Percentiles rank a stretch among this genome's conserved stretches.
phyloP scores from a whole-genome alignment of 2,888 invertebrate species.

The Tenthredo distinguenda region DNA sequence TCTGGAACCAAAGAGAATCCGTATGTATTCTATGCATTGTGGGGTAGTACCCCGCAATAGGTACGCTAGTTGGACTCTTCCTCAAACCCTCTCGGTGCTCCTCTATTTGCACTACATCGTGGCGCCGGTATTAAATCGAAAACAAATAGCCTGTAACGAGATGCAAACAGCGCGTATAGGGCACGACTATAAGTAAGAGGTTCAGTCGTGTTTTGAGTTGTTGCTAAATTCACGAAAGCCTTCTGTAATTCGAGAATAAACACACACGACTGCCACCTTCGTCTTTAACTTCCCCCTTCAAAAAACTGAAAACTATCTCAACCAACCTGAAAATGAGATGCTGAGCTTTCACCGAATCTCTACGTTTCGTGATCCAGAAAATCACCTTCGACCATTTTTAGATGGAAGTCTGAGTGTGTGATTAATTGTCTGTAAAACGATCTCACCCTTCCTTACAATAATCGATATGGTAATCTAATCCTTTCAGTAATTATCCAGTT shows the following conservation, averaged over 20 bases:
- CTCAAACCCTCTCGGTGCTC: background rate
- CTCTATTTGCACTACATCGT: slow-evolving; percentile 51
- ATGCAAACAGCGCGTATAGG: slow-evolving; percentile 70
- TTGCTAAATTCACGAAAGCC: background rate
- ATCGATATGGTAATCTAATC: background rate
- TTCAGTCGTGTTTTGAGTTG: background rate
- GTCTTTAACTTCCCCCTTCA: no score
- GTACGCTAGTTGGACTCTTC: slow-evolving; percentile 29
- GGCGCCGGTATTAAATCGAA: slow-evolving; percentile 72
- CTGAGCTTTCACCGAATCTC: background rate
- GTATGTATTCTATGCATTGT: slow-evolving; percentile 16
- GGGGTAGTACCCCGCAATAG: background rate
- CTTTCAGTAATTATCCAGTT: background rate
- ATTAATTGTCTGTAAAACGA: background rate
- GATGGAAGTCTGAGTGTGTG: background rate
- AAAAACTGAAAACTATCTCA: background rate
- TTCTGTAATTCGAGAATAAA: background rate
- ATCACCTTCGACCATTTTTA: background rate
- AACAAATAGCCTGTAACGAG: slow-evolving; percentile 76
- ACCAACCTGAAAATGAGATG: background rate
- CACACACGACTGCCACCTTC: background rate
- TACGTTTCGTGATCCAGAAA: background rate
- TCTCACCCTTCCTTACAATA: background rate
- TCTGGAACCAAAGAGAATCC: slow-evolving; percentile 5
- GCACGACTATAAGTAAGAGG: background rate